phyloP scores from a whole-genome alignment of 1,140 invertebrate genomes.

The Lepidurus packardi region DNA sequence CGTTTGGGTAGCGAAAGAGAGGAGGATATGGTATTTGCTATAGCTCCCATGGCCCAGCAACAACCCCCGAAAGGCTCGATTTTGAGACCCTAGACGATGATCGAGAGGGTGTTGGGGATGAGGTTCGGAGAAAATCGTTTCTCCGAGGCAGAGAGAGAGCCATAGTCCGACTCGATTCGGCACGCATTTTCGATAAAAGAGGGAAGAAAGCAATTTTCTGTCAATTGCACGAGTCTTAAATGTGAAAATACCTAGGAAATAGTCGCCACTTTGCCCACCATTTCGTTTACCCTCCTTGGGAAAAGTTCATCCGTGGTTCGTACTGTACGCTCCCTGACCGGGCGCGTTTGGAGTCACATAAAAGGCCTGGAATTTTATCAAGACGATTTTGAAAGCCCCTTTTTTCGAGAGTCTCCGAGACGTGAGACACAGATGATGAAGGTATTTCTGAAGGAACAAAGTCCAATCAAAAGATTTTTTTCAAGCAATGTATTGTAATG shows the following conservation, averaged over 20 bases:
- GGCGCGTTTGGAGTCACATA: not conserved
- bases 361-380: not conserved
- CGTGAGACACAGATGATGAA: not conserved
- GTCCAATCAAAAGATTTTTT: not conserved
- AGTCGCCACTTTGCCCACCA: not conserved
- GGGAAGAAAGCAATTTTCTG: conserved; percentile 18
- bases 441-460: not conserved
- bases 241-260: conserved; percentile 5
- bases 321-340: not conserved
- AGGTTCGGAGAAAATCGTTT: conserved; percentile 3
- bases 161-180: not conserved
- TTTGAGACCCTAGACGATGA: not conserved
- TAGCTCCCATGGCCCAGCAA: not conserved
- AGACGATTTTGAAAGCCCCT: not conserved
- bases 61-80: not conserved
- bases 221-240: not conserved
- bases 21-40: not conserved
- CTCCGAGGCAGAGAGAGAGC: not conserved
- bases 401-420: not conserved
- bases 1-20: not conserved
- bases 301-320: not conserved
- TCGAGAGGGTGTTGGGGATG: not conserved
- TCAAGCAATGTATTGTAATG: too few species aligned
- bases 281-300: not conserved
- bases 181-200: not conserved